phyloP scores from a whole-genome alignment of 2,797 vertebrate species.

The Nyctibius grandis region DNA sequence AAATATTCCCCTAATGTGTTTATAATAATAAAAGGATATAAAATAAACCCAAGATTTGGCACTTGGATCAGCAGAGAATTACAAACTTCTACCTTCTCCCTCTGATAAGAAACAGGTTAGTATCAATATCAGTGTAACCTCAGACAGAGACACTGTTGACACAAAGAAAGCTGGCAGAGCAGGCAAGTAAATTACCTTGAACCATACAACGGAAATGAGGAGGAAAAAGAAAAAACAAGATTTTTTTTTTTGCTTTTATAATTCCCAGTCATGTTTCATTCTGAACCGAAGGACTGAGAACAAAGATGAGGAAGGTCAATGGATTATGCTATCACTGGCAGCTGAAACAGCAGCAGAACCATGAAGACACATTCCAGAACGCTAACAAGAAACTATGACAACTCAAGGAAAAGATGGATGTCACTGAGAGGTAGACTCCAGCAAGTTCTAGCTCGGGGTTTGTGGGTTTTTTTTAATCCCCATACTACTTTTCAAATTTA shows the following conservation, averaged over 20 bases:
- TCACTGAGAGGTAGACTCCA: neutral
- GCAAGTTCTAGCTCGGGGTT: neutral
- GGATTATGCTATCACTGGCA: neutral
- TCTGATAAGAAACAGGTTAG: neutral
- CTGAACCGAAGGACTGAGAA: neutral
- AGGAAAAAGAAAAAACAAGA: neutral
- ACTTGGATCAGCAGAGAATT: neutral
- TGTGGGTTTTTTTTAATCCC: neutral
- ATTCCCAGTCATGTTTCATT: neutral
- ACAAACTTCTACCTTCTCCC: neutral
- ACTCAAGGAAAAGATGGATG: neutral
- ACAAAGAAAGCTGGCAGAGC: neutral
- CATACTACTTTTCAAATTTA: neutral
- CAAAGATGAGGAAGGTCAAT: neutral
- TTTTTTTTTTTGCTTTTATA: neutral
- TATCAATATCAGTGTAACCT: neutral
- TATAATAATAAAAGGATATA: neutral
- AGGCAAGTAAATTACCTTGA: neutral
- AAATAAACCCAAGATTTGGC: neutral
- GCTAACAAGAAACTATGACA: neutral
- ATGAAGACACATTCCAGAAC: neutral
- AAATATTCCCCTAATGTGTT: neutral
- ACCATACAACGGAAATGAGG: accelerated
- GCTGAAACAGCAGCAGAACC: neutral
- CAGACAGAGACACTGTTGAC: neutral